Conservation (phyloP, 2,113 vertebrate genomes). For the Buteo buteo region DNA sequence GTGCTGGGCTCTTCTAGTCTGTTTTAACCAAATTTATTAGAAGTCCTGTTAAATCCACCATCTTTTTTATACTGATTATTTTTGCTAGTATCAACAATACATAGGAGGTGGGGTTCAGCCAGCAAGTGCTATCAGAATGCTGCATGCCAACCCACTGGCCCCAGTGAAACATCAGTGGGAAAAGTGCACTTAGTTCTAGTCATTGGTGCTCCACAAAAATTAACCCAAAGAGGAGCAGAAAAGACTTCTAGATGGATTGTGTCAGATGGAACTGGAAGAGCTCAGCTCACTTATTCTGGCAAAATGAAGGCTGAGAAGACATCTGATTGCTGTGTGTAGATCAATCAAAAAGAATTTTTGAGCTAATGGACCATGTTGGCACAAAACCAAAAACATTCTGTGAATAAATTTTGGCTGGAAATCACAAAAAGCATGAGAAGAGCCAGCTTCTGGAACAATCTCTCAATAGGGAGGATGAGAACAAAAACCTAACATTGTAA, state of each 20-base stretch:
- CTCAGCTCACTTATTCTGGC: neutral
- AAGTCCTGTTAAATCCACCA: neutral
- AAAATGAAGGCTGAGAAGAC: neutral
- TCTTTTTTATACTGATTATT: neutral
- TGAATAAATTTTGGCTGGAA: constrained; percentile 32
- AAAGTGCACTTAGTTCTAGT: neutral
- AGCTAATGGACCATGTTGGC: neutral
- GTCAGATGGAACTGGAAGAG: neutral
- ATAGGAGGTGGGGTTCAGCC: neutral
- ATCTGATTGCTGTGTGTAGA: neutral
- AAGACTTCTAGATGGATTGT: neutral
- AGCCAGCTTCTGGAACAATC: neutral
- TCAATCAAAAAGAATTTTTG: constrained; percentile 1
- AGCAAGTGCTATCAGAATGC: neutral
- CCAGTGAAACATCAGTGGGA: neutral
- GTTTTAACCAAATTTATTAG: neutral
- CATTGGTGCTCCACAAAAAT: neutral
- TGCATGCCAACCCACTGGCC: neutral
- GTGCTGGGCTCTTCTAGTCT: neutral
- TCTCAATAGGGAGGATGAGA: neutral
- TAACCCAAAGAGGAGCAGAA: neutral
- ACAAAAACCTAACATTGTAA: neutral
- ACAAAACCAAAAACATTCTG: neutral
- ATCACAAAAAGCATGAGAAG: neutral
- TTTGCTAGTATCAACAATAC: neutral